phyloP scores from a whole-genome alignment of 2,888 invertebrate genomes.

The Spilosoma lubricipeda region DNA sequence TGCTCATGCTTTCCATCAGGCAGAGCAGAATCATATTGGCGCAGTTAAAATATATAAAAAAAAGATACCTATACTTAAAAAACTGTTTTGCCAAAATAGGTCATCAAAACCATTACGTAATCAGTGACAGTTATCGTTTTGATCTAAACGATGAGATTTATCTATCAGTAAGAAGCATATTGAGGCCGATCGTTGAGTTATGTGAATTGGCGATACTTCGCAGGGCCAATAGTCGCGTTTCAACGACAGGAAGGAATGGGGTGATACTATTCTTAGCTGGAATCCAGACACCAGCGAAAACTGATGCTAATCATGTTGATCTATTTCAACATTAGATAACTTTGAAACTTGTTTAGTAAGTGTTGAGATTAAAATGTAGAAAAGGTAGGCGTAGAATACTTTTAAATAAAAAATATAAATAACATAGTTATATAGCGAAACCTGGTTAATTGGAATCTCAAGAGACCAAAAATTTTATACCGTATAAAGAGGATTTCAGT shows the following conservation, averaged over 20 bases:
- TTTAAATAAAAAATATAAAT: neutral
- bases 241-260: constrained; percentile 18
- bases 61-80: no score
- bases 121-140: neutral
- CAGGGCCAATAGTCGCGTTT: constrained; percentile 10
- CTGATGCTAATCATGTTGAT: constrained; percentile 13
- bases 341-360: constrained; percentile 2
- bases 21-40: no score
- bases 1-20: no score
- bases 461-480: no score
- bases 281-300: constrained; percentile 23
- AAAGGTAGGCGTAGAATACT: neutral
- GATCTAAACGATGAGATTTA: neutral
- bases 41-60: no score
- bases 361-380: neutral
- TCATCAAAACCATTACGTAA: neutral
- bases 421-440: neutral
- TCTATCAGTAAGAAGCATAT: neutral
- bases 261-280: constrained; percentile 24
- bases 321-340: constrained; percentile 8
- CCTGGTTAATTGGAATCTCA: no score
- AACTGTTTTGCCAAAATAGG: neutral
- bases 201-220: constrained; percentile 10
- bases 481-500: no score
- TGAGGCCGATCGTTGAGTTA: constrained; percentile 13